Base-by-base conservation (phyloP, 2,113 vertebrate genomes). In the Oophaga pumilio region DNA sequence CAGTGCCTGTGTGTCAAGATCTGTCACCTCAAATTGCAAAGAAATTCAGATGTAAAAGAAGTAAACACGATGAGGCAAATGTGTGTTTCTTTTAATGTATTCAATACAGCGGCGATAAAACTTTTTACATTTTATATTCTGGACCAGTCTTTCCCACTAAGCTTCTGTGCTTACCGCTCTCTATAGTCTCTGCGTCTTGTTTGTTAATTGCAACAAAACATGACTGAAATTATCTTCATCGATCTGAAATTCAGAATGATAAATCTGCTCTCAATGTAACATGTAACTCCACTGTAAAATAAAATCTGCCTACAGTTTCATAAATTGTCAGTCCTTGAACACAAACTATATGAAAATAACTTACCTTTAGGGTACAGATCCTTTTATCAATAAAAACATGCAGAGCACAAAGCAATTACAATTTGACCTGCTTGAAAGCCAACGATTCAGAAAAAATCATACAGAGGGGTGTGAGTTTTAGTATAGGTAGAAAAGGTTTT, bases 31-130 rank as follows among this genome's bases (percentile, higher is more conserved):
- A 9, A 52, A 76, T 76, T 2, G 50, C 9, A 33, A 28, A 15
- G 68, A 71, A 17, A 49, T 49, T 43, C 74, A 52, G 5, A 76
- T 76, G 73, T 50, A 6, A 76, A 76, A 7, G 9, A 52, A n/a
- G 74, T 76, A 76, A 52, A 76, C n/a, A 43, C 69, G 43, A 73
- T 73, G 28, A 18, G 28, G 15, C 69, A 73, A 73, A 73, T 43
- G 43, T 33, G 28, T 8, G 28, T 43, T 73, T 43, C 69, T 49
- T 73, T 49, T 73, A 71, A 73, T 73, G 33, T 73, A 73, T 10
- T 7, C 43, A 73, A 43, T 73, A 73, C 43, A 33, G 14, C 13
- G 8, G 14, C 0, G n/a, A 66, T 66, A 13, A 69, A 69, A 43
- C 33, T 17, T 69, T 28, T 28, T 7, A 8, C 15, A 20, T 18